Evolutionary conservation across 1,140 invertebrate genomes (phyloP).

Genomic region (Heliothis subflexa): DNA sequence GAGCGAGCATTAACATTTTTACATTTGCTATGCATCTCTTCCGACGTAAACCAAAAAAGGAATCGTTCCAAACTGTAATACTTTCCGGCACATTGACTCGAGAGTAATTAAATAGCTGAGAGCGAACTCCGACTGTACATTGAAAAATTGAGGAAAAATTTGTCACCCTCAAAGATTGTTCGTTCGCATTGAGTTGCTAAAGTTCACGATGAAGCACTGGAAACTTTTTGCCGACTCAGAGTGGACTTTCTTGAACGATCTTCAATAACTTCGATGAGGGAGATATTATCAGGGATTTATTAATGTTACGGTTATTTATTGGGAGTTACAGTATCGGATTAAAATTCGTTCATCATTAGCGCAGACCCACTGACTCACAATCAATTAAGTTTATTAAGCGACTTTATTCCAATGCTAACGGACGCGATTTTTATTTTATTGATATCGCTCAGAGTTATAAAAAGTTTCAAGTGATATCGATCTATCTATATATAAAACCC

Average conservation of each 20-base stretch:
- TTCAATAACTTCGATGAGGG: slow-evolving; percentile 34
- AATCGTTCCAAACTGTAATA: slow-evolving; percentile 24
- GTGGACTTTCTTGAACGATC: slow-evolving; percentile 31
- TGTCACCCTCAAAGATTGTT: slow-evolving; percentile 43
- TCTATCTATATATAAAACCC: too few species aligned
- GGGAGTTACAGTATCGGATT: not conserved
- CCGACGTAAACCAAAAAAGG: slow-evolving; percentile 32
- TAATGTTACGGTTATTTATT: slow-evolving; percentile 28
- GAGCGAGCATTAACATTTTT: slow-evolving; percentile 36
- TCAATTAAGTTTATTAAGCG: too few species aligned
- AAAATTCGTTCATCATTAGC: too few species aligned
- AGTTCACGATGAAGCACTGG: slow-evolving; percentile 13
- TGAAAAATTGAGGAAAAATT: slow-evolving; percentile 44
- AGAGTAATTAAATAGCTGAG: slow-evolving; percentile 32
- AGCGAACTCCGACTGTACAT: slow-evolving; percentile 27
- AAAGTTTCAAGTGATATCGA: not conserved
- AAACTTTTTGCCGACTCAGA: slow-evolving; percentile 42
- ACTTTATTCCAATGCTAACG: too few species aligned
- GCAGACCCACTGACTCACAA: too few species aligned
- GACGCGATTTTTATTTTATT: too few species aligned
- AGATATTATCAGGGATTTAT: slow-evolving; percentile 36
- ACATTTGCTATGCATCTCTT: slow-evolving; percentile 32
- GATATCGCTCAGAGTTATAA: too few species aligned
- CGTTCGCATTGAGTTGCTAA: slow-evolving; percentile 37
- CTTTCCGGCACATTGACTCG: slow-evolving; percentile 38